Evolutionary conservation across 2,888 invertebrate genomes (phyloP).

Genomic region (Schizaphis graminum): DNA sequence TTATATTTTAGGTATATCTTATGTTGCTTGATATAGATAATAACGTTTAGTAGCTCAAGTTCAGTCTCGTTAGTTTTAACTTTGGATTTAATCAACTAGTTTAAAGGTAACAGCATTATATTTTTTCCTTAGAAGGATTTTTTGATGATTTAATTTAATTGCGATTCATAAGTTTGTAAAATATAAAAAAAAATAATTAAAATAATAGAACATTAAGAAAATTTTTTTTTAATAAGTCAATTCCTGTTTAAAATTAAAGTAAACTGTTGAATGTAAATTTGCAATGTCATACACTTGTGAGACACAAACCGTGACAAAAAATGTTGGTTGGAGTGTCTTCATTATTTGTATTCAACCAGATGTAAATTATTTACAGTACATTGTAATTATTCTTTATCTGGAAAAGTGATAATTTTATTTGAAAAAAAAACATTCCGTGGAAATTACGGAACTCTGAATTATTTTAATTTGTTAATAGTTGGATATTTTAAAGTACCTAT

Average conservation of each 20-base stretch:
- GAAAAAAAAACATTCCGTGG: neutral
- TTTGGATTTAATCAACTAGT: neutral
- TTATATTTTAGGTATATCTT: neutral
- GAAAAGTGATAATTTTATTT: neutral
- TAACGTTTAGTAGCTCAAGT: neutral
- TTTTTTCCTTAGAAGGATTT: neutral
- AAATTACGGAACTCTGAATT: neutral
- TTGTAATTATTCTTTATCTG: neutral
- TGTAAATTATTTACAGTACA: neutral
- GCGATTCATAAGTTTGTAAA: neutral
- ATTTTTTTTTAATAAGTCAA: neutral
- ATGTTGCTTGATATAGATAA: neutral
- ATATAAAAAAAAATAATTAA: neutral
- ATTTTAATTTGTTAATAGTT: neutral
- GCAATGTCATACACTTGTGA: neutral
- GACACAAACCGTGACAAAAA: neutral
- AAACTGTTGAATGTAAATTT: neutral
- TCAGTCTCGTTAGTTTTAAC: neutral
- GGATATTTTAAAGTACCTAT: neutral
- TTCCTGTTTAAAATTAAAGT: neutral
- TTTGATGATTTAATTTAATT: neutral
- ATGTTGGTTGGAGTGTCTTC: neutral
- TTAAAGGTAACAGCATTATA: neutral
- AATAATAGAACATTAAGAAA: neutral
- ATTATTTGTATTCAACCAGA: neutral